Percentiles rank a stretch among this genome's conserved stretches.
These are phyloP conservation scores for Atractosteus spatula DNA, from an alignment of 2,113 vertebrate species.

Conservation along the genomic window DNA sequence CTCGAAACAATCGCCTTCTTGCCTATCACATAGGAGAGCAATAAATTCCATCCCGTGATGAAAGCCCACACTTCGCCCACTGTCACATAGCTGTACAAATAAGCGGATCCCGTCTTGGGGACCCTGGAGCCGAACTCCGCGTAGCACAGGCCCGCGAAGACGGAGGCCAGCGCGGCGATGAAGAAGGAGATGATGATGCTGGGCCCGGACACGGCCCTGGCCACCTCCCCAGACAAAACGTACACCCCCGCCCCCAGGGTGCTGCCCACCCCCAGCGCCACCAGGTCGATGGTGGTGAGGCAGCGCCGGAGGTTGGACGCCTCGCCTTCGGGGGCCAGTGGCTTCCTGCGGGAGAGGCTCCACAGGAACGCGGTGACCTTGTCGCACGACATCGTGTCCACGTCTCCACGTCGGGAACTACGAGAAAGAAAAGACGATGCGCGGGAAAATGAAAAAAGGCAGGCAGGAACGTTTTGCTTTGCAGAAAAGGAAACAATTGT, in stretches of 20 bases:
- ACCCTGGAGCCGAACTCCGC: slow-evolving; percentile 75
- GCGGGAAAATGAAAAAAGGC: too few relatives aligned
- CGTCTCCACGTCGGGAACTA: too few relatives aligned
- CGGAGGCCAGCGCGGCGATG: slow-evolving; percentile 73
- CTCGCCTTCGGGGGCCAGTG: slow-evolving; percentile 45
- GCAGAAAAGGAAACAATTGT: too few relatives aligned
- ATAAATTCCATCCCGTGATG: slow-evolving; percentile 78
- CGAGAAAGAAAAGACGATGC: too few relatives aligned
- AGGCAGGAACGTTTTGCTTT: too few relatives aligned
- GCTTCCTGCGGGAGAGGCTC: slow-evolving; percentile 67
- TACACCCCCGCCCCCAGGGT: slow-evolving; percentile 82
- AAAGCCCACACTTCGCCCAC: slow-evolving; percentile 81
- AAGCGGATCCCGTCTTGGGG: slow-evolving; percentile 79
- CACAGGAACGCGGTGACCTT: slow-evolving; percentile 38
- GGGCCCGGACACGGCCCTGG: slow-evolving; percentile 67
- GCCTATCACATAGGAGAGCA: slow-evolving; percentile 82
- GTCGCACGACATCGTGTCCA: slow-evolving; percentile 37
- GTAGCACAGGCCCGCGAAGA: slow-evolving; percentile 79
- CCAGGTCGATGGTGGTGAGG: slow-evolving; percentile 71
- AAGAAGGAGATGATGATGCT: slow-evolving; percentile 81
- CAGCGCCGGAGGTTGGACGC: slow-evolving; percentile 69
- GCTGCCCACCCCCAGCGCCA: slow-evolving; percentile 79
- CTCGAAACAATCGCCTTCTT: slow-evolving; percentile 26
- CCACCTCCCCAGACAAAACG: slow-evolving; percentile 79
- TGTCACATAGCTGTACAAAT: slow-evolving; percentile 82